Conservation (phyloP, 2,113 vertebrate genomes). For the Ia io region DNA sequence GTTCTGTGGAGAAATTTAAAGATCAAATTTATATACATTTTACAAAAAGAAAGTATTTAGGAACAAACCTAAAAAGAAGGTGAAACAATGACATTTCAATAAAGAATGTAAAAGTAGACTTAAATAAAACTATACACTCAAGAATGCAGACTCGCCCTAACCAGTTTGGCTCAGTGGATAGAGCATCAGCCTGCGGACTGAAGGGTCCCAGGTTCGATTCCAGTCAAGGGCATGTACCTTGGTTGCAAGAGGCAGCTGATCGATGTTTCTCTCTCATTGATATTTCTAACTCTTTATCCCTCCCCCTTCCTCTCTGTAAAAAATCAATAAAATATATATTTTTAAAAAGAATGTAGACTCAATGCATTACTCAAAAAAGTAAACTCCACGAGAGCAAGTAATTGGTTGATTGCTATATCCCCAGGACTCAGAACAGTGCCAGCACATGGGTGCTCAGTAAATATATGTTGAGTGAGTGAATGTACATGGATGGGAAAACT, state of each 20-base stretch:
- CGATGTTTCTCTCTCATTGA: too few relatives aligned
- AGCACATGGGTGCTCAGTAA: background rate
- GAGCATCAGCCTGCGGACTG: too few relatives aligned
- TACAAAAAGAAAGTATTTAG: background rate
- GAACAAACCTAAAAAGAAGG: background rate
- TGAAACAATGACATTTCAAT: background rate
- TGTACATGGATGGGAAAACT: background rate
- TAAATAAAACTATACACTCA: background rate
- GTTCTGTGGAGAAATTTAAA: background rate
- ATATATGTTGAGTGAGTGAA: background rate
- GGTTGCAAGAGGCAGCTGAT: too few relatives aligned
- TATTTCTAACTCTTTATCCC: too few relatives aligned
- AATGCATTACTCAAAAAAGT: background rate
- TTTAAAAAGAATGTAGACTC: background rate
- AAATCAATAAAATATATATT: too few relatives aligned
- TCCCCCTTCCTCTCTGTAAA: too few relatives aligned
- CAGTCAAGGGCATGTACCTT: too few relatives aligned
- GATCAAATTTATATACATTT: background rate
- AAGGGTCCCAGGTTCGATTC: too few relatives aligned
- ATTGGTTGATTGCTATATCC: background rate
- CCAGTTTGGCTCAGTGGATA: too few relatives aligned
- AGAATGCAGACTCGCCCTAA: background rate
- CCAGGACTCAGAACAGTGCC: background rate
- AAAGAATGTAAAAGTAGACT: background rate
- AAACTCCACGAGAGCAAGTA: background rate